Percentiles rank a stretch among this genome's conserved stretches.
These are phyloP conservation scores for Elanus axillaris DNA, from an alignment of 2,113 vertebrate species.

Conservation along the genomic window DNA sequence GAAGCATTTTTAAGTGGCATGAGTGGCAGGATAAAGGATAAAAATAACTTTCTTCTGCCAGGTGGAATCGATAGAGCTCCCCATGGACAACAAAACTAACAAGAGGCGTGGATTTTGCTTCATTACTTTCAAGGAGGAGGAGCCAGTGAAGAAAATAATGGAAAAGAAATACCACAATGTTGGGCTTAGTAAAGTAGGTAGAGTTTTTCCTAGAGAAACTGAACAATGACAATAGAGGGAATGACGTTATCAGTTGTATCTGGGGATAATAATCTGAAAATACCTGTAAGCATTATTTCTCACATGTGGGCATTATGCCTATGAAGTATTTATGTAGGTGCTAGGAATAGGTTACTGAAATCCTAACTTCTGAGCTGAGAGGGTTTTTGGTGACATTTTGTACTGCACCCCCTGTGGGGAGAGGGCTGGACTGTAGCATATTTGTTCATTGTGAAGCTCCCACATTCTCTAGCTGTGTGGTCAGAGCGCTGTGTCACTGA, in stretches of 20 bases:
- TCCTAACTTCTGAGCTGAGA: neutral
- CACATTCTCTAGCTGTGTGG: neutral
- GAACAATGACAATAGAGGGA: neutral
- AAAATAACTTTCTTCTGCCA: constrained; percentile 45
- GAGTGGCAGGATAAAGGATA: neutral
- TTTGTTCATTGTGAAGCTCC: neutral
- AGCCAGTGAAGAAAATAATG: constrained; percentile 96
- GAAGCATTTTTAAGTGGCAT: neutral
- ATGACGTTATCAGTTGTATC: neutral
- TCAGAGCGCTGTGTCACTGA: neutral
- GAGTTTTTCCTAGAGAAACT: neutral
- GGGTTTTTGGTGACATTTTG: neutral
- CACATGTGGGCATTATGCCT: neutral
- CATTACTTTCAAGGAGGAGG: constrained; percentile 97
- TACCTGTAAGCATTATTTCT: neutral
- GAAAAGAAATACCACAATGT: constrained; percentile 99
- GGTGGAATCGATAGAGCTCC: constrained; percentile 96
- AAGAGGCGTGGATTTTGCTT: constrained; percentile 98
- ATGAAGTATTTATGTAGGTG: neutral
- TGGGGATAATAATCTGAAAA: neutral
- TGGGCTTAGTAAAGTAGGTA: constrained; percentile 93
- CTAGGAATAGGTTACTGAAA: neutral
- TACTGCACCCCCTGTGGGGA: accelerated
- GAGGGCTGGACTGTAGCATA: accelerated
- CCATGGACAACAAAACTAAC: constrained; percentile 99